A percentile compares a stretch with the other conserved stretches of the same genome.
Conservation (phyloP, 2,797 vertebrate species). For the Semaprochilodus insignis region DNA sequence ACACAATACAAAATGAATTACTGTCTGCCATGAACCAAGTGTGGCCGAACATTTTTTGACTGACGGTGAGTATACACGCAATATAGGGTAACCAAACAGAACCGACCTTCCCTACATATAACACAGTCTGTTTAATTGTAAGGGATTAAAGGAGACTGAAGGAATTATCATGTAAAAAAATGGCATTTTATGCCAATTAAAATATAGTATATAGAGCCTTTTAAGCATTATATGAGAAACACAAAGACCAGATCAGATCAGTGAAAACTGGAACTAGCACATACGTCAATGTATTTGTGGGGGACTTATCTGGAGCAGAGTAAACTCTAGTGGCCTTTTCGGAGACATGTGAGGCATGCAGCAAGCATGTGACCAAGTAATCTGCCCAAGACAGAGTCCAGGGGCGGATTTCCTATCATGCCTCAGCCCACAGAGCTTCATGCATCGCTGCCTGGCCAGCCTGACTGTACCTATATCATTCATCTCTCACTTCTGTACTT, state of each 20-base stretch:
- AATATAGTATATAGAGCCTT: background rate
- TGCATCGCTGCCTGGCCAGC: constrained; percentile 10
- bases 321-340: constrained; percentile 25
- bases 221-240: background rate
- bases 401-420: constrained; percentile 36
- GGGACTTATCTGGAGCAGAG: constrained; percentile 26
- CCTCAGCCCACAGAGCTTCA: constrained; percentile 30
- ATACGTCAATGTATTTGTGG: background rate
- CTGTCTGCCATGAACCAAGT: too few species aligned
- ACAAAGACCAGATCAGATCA: constrained; percentile 13
- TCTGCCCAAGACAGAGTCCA: constrained; percentile 41
- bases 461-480: background rate
- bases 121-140: background rate
- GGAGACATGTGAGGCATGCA: constrained; percentile 56
- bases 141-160: background rate
- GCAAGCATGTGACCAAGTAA: constrained; percentile 57
- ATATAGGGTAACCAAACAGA: background rate
- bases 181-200: background rate
- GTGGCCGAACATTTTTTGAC: too few species aligned
- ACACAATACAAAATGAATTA: too few species aligned
- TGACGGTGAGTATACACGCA: background rate
- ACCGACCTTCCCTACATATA: background rate
- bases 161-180: background rate
- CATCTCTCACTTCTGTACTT: background rate
- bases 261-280: background rate